Conservation (phyloP, 2,888 invertebrate genomes). For the Cephus rjabovi region DNA sequence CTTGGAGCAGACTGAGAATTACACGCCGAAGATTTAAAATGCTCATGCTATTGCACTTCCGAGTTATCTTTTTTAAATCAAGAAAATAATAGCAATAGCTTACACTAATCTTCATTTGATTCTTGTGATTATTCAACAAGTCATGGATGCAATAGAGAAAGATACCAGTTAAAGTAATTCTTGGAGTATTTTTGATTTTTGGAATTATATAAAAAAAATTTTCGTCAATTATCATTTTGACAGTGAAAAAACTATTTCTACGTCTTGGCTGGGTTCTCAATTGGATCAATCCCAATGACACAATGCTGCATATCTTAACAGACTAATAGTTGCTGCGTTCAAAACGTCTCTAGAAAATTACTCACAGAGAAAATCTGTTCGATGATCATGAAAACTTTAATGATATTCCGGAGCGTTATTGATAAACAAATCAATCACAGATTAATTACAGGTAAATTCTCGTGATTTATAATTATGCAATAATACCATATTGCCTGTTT, state of each 20-base stretch:
- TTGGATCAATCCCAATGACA: no score
- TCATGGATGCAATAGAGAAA: not conserved
- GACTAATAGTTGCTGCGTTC: no score
- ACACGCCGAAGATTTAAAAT: not conserved
- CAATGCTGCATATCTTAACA: no score
- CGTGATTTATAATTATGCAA: not conserved
- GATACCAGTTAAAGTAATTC: not conserved
- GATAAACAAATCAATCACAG: slow-evolving; percentile 7
- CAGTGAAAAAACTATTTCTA: no score
- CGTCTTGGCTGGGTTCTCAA: no score
- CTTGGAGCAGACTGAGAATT: not conserved
- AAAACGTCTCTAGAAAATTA: no score
- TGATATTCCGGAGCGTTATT: not conserved
- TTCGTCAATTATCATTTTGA: no score
- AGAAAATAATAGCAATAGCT: not conserved
- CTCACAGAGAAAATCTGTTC: no score
- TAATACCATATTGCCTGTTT: no score
- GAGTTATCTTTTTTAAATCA: not conserved
- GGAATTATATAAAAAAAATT: no score
- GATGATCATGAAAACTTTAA: slow-evolving; percentile 6
- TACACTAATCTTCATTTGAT: no score
- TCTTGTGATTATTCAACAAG: no score
- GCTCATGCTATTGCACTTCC: not conserved
- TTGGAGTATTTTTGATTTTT: not conserved
- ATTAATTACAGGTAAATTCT: slow-evolving; percentile 7